phyloP scores from a whole-genome alignment of 2,113 vertebrate genomes.

The Microtus pennsylvanicus region DNA sequence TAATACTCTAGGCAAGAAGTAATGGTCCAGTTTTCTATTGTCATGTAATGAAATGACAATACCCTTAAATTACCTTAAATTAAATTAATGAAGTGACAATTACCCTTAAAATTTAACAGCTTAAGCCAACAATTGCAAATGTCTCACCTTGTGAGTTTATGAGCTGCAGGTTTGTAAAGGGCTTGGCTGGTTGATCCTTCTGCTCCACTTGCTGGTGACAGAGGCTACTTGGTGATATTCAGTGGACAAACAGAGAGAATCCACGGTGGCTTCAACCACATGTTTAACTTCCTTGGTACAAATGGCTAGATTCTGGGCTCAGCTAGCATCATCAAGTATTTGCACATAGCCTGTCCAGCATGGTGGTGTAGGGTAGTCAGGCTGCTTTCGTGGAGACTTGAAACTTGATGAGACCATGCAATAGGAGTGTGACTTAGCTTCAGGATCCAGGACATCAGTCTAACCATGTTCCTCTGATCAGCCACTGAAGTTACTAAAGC shows the following conservation, averaged over 20 bases:
- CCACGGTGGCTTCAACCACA: background rate
- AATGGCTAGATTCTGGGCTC: slow-evolving; percentile 7
- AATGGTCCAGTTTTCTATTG: background rate
- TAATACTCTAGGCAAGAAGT: background rate
- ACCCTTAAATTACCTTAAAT: too few relatives aligned
- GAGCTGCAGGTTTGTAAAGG: background rate
- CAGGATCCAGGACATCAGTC: background rate
- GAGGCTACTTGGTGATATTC: background rate
- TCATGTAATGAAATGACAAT: background rate
- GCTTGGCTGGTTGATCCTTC: slow-evolving; percentile 4
- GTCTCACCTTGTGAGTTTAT: background rate
- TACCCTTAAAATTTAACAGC: background rate
- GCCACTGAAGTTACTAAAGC: background rate
- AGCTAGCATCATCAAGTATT: background rate
- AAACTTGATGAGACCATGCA: too few relatives aligned
- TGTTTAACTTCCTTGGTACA: background rate
- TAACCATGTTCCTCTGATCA: background rate
- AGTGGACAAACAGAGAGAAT: background rate
- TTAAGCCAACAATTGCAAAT: slow-evolving; percentile 5
- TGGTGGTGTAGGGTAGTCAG: background rate
- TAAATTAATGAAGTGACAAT: too few relatives aligned
- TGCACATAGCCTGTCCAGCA: background rate
- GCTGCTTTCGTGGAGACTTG: background rate
- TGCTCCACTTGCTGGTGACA: background rate
- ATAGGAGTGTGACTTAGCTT: background rate